Conservation (phyloP, 2,113 vertebrate species). For the Variabilichromis moorii region DNA sequence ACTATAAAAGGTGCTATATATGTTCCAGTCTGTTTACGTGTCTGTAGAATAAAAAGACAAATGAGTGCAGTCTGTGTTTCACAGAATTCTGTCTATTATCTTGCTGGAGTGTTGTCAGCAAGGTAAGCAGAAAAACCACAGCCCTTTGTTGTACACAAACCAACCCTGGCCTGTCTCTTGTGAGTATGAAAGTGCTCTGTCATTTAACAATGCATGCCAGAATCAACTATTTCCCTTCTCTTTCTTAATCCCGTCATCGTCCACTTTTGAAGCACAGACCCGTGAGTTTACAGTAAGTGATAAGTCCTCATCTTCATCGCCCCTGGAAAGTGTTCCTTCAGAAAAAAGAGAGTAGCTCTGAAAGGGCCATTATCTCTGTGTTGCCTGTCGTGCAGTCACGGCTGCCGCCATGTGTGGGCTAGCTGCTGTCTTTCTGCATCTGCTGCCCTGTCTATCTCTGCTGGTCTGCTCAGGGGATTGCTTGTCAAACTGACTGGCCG, state of each 20-base stretch:
- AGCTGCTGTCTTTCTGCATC: constrained; percentile 2
- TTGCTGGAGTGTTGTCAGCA: not conserved
- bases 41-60: not conserved
- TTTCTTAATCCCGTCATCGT: not conserved
- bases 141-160: not conserved
- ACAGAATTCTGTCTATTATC: not conserved
- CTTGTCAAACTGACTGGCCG: not conserved
- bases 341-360: not conserved
- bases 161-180: not conserved
- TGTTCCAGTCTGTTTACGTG: not conserved
- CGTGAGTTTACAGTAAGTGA: not conserved
- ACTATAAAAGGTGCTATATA: not conserved
- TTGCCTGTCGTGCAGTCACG: not conserved
- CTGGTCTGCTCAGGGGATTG: not conserved
- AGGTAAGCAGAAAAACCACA: not conserved
- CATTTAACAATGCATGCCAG: not conserved
- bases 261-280: not conserved
- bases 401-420: not conserved
- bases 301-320: not conserved
- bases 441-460: not conserved
- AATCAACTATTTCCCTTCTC: not conserved
- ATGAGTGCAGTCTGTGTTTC: not conserved
- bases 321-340: not conserved
- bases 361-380: not conserved
- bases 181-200: not conserved